A percentile compares a stretch with the other conserved stretches of the same genome.
Evolutionary conservation across 2,888 invertebrate genomes (phyloP).

Genomic region (Ceraclea dissimilis): DNA sequence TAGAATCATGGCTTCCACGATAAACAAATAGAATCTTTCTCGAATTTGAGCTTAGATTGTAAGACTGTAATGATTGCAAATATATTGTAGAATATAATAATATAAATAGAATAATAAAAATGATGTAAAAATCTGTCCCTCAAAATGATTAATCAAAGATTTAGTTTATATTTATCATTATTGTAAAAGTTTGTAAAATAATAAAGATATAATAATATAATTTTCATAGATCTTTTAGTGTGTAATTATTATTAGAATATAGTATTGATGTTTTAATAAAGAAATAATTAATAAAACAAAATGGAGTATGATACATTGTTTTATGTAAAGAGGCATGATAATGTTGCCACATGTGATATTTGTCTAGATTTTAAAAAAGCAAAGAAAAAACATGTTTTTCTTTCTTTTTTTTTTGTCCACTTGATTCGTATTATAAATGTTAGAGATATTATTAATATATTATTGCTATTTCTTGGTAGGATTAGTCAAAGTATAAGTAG

Average conservation of each 20-base stretch:
- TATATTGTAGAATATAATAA: conserved; percentile 5
- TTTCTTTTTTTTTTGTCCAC: background rate
- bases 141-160: background rate
- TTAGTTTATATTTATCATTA: background rate
- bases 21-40: conserved; percentile 15
- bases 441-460: too few species aligned
- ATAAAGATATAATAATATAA: background rate
- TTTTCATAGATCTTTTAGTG: too few species aligned
- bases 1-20: conserved; percentile 16
- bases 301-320: too few species aligned
- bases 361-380: background rate
- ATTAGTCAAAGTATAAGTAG: background rate
- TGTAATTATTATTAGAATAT: too few species aligned
- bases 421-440: background rate
- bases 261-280: too few species aligned
- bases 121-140: background rate
- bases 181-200: background rate
- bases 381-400: background rate
- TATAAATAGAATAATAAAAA: background rate
- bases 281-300: too few species aligned
- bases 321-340: too few species aligned
- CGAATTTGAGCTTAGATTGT: conserved; percentile 30
- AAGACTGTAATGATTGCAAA: conserved; percentile 21
- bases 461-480: too few species aligned
- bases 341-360: background rate